Percentiles rank a stretch among this genome's conserved stretches.
Evolutionary conservation across 2,888 invertebrate species (phyloP).

Genomic region (Pyralis farinalis): DNA sequence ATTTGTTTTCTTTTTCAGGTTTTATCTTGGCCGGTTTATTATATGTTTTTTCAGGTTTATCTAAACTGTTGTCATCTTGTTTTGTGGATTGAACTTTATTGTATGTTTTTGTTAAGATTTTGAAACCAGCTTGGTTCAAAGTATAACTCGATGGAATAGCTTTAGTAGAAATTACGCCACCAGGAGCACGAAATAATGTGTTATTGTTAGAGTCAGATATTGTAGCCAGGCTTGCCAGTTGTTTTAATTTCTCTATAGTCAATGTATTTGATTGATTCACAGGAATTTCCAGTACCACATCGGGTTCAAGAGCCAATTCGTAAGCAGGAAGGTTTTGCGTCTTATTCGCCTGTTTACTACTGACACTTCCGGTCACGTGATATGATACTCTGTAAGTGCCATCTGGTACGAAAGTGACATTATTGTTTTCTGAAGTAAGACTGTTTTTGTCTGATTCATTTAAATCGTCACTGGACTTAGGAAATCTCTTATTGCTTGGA

Average conservation of each 20-base stretch:
- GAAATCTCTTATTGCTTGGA: conserved; percentile 50
- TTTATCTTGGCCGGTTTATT: conserved; percentile 47
- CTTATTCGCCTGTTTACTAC: conserved; percentile 71
- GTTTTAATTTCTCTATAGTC: conserved; percentile 71
- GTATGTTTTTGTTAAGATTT: conserved; percentile 83
- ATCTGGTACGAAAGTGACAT: conserved; percentile 49
- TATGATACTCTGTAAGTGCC: conserved; percentile 72
- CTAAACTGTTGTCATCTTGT: conserved; percentile 62
- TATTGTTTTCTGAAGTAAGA: conserved; percentile 19
- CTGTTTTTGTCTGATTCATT: conserved; percentile 28
- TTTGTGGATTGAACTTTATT: conserved; percentile 78
- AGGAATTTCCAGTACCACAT: conserved; percentile 69
- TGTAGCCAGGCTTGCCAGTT: conserved; percentile 80
- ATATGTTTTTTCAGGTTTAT: conserved; percentile 56
- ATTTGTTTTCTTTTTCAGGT: conserved; percentile 39
- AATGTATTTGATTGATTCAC: conserved; percentile 58
- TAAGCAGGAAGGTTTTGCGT: conserved; percentile 65
- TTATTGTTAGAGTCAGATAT: conserved; percentile 75
- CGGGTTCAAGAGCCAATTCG: conserved; percentile 66
- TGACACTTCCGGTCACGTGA: conserved; percentile 73
- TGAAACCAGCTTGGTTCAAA: conserved; percentile 83
- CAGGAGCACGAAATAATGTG: conserved; percentile 68
- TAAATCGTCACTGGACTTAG: conserved; percentile 59
- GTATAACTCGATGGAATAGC: conserved; percentile 82
- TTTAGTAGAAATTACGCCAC: conserved; percentile 80